A percentile compares a stretch with the other conserved stretches of the same genome.
phyloP scores from a whole-genome alignment of 2,888 invertebrate species.

The Acholoe squamosa region DNA sequence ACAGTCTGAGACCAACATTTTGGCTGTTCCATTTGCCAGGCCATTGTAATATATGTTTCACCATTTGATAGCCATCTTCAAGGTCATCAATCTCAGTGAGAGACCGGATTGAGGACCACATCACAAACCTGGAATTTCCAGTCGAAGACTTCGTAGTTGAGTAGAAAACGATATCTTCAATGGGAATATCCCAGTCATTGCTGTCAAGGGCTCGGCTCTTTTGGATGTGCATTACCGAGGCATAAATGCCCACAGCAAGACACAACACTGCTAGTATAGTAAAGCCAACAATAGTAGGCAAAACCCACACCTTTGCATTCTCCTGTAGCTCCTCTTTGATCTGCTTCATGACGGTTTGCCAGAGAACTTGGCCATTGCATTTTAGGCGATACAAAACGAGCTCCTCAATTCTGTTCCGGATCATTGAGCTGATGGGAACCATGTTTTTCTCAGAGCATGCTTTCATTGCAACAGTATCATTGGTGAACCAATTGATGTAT shows the following conservation, averaged over 20 bases:
- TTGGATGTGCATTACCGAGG: neutral
- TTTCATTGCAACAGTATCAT: conserved; percentile 1
- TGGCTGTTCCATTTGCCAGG: conserved; percentile 75
- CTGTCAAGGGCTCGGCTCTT: neutral
- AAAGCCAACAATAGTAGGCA: conserved; percentile 1
- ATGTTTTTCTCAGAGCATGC: conserved; percentile 66
- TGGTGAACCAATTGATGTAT: conserved; percentile 68
- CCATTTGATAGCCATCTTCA: conserved; percentile 65
- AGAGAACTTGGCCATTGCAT: conserved; percentile 58
- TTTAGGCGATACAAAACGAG: conserved; percentile 31
- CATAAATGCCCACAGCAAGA: neutral
- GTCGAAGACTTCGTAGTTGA: conserved; percentile 7
- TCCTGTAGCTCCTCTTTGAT: conserved; percentile 29
- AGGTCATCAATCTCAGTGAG: conserved; percentile 62
- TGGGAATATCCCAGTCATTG: conserved; percentile 70
- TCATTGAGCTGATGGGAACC: conserved; percentile 62
- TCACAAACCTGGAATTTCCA: conserved; percentile 54
- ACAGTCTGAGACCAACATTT: conserved; percentile 72
- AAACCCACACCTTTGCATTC: neutral
- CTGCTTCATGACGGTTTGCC: neutral
- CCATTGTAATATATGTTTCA: conserved; percentile 73
- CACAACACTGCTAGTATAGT: conserved; percentile 11
- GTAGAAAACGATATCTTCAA: conserved; percentile 76
- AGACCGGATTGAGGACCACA: conserved; percentile 64
- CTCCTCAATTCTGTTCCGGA: conserved; percentile 38